Percentiles rank a stretch among this genome's conserved stretches.
phyloP scores from a whole-genome alignment of 2,113 vertebrate species.

The Thunnus maccoyii region DNA sequence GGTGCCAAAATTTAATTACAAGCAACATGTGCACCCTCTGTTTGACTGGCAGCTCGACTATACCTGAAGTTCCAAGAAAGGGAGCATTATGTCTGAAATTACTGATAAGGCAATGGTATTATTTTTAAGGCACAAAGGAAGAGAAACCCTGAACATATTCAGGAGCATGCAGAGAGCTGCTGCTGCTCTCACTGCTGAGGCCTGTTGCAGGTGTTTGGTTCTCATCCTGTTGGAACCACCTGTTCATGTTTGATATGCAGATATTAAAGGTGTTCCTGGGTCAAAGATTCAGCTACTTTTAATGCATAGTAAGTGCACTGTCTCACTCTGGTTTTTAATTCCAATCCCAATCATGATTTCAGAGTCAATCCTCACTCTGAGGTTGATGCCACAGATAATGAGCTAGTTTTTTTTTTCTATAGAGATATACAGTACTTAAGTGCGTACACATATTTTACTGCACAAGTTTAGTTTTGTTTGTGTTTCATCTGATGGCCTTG shows the following conservation, averaged over 20 bases:
- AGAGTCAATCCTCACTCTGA: background rate
- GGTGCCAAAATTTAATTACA: constrained; percentile 38
- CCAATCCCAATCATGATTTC: background rate
- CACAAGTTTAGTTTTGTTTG: background rate
- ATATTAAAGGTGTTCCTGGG: constrained; percentile 38
- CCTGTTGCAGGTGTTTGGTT: constrained; percentile 4
- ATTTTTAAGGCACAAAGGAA: constrained; percentile 45
- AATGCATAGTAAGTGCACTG: constrained; percentile 4
- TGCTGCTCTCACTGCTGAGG: constrained; percentile 30
- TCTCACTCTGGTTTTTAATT: background rate
- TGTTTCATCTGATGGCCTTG: background rate
- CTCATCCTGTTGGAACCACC: constrained; percentile 40
- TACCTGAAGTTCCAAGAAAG: constrained; percentile 44
- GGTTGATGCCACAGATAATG: constrained; percentile 1
- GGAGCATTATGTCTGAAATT: constrained; percentile 54
- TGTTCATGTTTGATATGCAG: constrained; percentile 45
- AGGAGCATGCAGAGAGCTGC: constrained; percentile 31
- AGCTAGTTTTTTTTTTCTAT: background rate
- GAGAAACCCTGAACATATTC: constrained; percentile 37
- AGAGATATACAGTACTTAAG: background rate
- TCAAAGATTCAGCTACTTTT: constrained; percentile 21
- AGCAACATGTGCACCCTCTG: constrained; percentile 15
- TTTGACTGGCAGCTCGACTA: constrained; percentile 62
- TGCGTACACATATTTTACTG: background rate
- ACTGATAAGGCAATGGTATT: constrained; percentile 62